These are phyloP conservation scores for Tipula vernalis DNA, from an alignment of 2,888 invertebrate genomes.

Conservation along the genomic window DNA sequence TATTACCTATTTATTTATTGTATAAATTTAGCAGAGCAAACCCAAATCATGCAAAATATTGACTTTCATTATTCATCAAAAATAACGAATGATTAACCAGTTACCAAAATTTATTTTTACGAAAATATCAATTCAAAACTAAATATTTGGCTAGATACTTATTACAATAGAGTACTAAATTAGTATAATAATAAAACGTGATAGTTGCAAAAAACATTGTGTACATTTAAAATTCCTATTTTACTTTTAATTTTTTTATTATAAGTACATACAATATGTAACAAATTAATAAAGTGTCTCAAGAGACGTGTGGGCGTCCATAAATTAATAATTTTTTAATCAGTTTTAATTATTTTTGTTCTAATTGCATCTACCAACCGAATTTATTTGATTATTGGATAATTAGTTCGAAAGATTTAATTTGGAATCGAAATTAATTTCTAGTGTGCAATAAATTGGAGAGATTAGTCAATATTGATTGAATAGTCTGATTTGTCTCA, in stretches of 20 bases:
- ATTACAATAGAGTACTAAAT: too few species aligned
- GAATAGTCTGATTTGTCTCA: too few species aligned
- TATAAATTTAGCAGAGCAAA: not conserved
- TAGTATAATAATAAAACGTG: not conserved
- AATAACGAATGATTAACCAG: not conserved
- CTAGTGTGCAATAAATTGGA: too few species aligned
- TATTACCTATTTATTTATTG: not conserved
- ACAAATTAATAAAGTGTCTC: not conserved
- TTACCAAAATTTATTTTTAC: not conserved
- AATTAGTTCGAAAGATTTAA: too few species aligned
- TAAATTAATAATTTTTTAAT: too few species aligned
- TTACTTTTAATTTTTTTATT: not conserved
- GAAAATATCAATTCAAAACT: not conserved
- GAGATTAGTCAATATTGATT: too few species aligned
- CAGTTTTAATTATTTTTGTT: too few species aligned
- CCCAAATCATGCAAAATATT: not conserved
- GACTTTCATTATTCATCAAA: not conserved
- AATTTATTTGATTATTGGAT: too few species aligned
- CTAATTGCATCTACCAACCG: too few species aligned
- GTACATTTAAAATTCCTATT: not conserved
- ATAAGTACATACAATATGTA: not conserved
- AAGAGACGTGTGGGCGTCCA: not conserved
- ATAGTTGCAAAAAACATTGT: not conserved
- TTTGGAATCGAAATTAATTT: too few species aligned
- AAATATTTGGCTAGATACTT: not conserved